Evolutionary conservation across 2,888 invertebrate genomes (phyloP).

Genomic region (Caenorhabditis plicata): DNA sequence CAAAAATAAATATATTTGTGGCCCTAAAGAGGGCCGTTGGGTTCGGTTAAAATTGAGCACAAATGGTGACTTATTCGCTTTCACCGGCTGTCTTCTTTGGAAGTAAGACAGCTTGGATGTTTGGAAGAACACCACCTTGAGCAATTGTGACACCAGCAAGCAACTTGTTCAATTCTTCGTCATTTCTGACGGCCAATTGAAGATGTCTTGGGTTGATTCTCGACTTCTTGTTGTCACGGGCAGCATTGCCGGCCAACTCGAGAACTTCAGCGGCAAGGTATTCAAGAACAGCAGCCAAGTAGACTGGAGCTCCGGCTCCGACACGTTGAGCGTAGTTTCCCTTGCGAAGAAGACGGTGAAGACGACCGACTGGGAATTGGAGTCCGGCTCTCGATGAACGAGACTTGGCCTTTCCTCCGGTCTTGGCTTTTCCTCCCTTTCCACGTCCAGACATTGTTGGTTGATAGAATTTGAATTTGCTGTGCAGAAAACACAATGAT

Average conservation of each 20-base stretch:
- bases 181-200: conserved; percentile 61
- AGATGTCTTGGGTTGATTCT: conserved; percentile 67
- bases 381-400: conserved; percentile 63
- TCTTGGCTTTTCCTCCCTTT: conserved; percentile 75
- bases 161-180: conserved; percentile 63
- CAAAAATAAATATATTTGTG: conserved; percentile 26
- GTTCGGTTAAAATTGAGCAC: conserved; percentile 25
- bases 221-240: conserved; percentile 69
- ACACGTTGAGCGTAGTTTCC: conserved; percentile 62
- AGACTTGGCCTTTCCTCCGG: conserved; percentile 44
- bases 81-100: conserved; percentile 59
- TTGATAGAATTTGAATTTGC: not conserved
- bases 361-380: conserved; percentile 64
- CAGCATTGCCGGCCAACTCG: conserved; percentile 66
- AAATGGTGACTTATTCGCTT: conserved; percentile 13
- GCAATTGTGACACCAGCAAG: conserved; percentile 77
- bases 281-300: conserved; percentile 60
- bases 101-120: conserved; percentile 59
- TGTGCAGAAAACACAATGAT: not conserved
- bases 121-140: conserved; percentile 78
- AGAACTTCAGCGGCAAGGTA: conserved; percentile 61
- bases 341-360: conserved; percentile 62
- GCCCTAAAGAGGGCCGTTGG: conserved; percentile 60
- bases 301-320: conserved; percentile 62
- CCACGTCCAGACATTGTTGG: conserved; percentile 77